Conservation (phyloP, 2,888 invertebrate species). For the Pardosa pseudoannulata region DNA sequence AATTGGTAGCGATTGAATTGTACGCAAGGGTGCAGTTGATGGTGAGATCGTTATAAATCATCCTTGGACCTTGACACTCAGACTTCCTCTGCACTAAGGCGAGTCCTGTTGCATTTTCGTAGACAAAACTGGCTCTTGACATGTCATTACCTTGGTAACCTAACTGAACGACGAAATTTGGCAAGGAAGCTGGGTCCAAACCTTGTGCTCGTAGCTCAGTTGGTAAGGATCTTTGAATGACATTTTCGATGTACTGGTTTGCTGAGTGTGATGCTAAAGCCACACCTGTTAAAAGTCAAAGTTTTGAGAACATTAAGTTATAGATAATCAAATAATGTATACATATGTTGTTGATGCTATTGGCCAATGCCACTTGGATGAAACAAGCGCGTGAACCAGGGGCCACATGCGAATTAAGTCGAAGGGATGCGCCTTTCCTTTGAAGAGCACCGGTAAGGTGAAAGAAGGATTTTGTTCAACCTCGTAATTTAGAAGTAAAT, state of each 20-base stretch:
- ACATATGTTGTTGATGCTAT: no score
- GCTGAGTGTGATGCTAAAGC: conserved; percentile 42
- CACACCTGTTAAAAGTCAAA: conserved; percentile 31
- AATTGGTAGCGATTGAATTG: conserved; percentile 1
- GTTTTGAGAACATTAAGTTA: no score
- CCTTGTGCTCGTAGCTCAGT: conserved; percentile 20
- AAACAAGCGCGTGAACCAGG: no score
- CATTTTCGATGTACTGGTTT: conserved; percentile 60
- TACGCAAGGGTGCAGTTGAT: conserved; percentile 58
- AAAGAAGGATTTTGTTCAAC: no score
- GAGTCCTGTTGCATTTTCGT: conserved; percentile 52
- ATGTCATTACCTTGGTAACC: conserved; percentile 11
- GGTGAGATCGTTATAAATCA: conserved; percentile 20
- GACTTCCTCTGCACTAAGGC: conserved; percentile 21
- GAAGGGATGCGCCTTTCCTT: no score
- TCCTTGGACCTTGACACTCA: conserved; percentile 37
- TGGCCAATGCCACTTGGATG: no score
- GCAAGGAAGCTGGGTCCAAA: conserved; percentile 29
- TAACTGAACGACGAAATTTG: conserved; percentile 33
- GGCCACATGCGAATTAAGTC: no score
- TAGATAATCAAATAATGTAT: no score
- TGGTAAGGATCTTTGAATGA: conserved; percentile 21
- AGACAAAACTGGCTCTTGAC: conserved; percentile 23
- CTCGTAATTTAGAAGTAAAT: no score
- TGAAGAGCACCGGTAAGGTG: no score